Conservation (phyloP, 1,140 invertebrate genomes). For the Lamellibrachia luymesi region DNA sequence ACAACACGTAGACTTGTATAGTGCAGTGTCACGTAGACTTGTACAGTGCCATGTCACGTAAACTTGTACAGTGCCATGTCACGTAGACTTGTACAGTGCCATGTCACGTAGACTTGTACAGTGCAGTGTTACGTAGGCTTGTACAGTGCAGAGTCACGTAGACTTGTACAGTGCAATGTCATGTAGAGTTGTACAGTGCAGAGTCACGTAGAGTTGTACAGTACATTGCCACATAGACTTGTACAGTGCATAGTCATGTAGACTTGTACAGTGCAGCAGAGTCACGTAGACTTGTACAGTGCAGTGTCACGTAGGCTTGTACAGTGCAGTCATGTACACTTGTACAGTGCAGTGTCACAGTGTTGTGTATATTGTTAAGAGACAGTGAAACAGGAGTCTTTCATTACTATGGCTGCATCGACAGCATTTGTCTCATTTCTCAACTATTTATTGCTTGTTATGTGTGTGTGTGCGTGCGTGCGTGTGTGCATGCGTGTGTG, state of each 20-base stretch:
- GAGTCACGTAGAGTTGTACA: not conserved
- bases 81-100: not conserved
- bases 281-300: too few relatives aligned
- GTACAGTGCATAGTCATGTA: not conserved
- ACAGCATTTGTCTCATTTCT: not conserved
- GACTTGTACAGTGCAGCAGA: not conserved
- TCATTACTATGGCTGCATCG: not conserved
- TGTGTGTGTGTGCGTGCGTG: not conserved
- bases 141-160: not conserved
- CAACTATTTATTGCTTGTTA: not conserved
- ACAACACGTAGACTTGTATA: not conserved
- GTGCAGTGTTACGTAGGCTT: too few relatives aligned
- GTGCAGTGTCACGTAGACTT: not conserved
- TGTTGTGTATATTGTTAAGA: not conserved
- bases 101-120: not conserved
- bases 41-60: not conserved
- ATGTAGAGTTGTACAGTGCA: not conserved
- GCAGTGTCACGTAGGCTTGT: too few relatives aligned
- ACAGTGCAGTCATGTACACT: not conserved
- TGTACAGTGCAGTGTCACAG: not conserved
- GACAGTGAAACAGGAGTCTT: not conserved
- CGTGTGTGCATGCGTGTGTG: not conserved
- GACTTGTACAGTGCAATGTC: not conserved
- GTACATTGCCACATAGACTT: too few relatives aligned
- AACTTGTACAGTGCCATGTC: not conserved